A percentile compares a stretch with the other conserved stretches of the same genome.
Evolutionary conservation across 2,888 invertebrate species (phyloP).

Genomic region (Ceraclea dissimilis): DNA sequence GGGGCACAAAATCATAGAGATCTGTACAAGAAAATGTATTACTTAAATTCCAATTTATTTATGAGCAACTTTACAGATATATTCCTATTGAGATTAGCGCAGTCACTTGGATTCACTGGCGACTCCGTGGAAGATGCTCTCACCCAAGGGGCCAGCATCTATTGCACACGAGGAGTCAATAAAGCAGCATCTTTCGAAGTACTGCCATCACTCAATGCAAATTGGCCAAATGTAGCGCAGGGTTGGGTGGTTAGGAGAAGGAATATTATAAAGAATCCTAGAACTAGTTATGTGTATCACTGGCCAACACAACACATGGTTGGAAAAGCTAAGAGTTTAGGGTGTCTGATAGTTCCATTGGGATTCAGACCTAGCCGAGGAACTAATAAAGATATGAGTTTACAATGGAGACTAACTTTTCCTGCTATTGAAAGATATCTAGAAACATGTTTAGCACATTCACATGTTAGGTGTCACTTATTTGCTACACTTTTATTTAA

Average conservation of each 20-base stretch:
- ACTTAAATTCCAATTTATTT: conserved; percentile 58
- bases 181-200: conserved; percentile 53
- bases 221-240: conserved; percentile 65
- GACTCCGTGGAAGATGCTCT: conserved; percentile 48
- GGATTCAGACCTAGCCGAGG: conserved; percentile 59
- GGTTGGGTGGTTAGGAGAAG: conserved; percentile 59
- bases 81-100: conserved; percentile 53
- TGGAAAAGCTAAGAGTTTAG: conserved; percentile 55
- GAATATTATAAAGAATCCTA: conserved; percentile 48
- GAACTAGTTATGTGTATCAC: conserved; percentile 50
- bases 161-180: conserved; percentile 45
- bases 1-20: conserved; percentile 29
- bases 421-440: conserved; percentile 70
- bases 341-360: conserved; percentile 63
- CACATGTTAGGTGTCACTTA: conserved; percentile 64
- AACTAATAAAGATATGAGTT: conserved; percentile 51
- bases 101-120: conserved; percentile 49
- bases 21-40: conserved; percentile 43
- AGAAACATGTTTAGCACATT: conserved; percentile 61
- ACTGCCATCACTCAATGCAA: conserved; percentile 60
- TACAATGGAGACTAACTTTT: conserved; percentile 75
- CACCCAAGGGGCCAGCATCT: conserved; percentile 60
- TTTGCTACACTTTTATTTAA: conserved; percentile 63
- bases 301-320: conserved; percentile 67
- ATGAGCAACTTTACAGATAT: conserved; percentile 61